Evolutionary conservation across 2,113 vertebrate species (phyloP).

Genomic region (human (Homo sapiens)): GRCh38 chr4:17930001-17930500

Average conservation of each 20-base stretch:
- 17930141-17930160: not conserved
- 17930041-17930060: slow-evolving; percentile 10
- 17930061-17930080: not conserved
- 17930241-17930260: not conserved
- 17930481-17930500: not conserved
- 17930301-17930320: not conserved
- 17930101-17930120: not conserved
- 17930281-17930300: not conserved
- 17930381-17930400: too few species aligned
- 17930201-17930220: not conserved
- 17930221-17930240: not conserved
- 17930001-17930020: not conserved
- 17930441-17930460: not conserved
- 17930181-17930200: not conserved
- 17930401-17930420: too few species aligned
- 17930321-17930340: not conserved
- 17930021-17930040: slow-evolving; percentile 2
- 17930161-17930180: not conserved
- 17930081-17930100: not conserved
- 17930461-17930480: not conserved
- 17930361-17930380: too few species aligned
- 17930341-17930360: too few species aligned
- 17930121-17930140: not conserved
- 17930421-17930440: not conserved
- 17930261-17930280: not conserved